These are phyloP conservation scores for Drosophila melanosoma DNA, from an alignment of 2,888 invertebrate genomes.

Conservation along the genomic window DNA sequence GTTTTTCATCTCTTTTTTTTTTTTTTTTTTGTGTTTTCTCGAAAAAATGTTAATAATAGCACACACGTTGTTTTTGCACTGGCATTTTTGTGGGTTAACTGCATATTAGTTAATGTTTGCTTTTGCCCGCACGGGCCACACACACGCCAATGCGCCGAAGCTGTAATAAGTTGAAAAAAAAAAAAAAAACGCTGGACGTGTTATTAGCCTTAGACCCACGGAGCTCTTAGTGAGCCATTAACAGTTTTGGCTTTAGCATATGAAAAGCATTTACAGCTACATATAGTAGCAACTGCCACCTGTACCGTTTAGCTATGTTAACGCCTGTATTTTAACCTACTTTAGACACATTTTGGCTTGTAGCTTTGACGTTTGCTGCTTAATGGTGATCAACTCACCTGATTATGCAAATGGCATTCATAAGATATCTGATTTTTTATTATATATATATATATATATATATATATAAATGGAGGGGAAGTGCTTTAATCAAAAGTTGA, in stretches of 20 bases:
- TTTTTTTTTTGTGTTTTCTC: neutral
- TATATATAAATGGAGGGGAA: constrained; percentile 25
- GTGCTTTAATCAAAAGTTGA: constrained; percentile 48
- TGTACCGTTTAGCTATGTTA: constrained; percentile 48
- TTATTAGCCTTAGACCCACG: constrained; percentile 52
- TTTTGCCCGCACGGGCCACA: constrained; percentile 59
- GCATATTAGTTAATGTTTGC: constrained; percentile 74
- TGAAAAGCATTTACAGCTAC: constrained; percentile 20
- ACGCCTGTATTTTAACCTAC: constrained; percentile 57
- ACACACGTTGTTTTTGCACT: constrained; percentile 61
- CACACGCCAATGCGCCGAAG: constrained; percentile 23
- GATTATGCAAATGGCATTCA: constrained; percentile 56
- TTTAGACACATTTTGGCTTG: constrained; percentile 29
- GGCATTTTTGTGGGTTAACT: constrained; percentile 79
- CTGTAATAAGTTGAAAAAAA: constrained; percentile 40
- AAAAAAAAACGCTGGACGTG: constrained; percentile 42
- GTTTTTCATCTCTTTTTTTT: constrained; percentile 19
- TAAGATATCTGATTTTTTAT: constrained; percentile 24
- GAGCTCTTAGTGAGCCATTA: constrained; percentile 56
- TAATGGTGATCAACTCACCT: constrained; percentile 36
- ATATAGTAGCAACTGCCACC: constrained; percentile 18
- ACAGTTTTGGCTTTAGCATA: constrained; percentile 48
- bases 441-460: neutral
- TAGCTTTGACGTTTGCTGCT: constrained; percentile 3
- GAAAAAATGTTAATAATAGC: constrained; percentile 72